Conservation (phyloP, 2,888 invertebrate genomes). For the Cheilosia grossa region DNA sequence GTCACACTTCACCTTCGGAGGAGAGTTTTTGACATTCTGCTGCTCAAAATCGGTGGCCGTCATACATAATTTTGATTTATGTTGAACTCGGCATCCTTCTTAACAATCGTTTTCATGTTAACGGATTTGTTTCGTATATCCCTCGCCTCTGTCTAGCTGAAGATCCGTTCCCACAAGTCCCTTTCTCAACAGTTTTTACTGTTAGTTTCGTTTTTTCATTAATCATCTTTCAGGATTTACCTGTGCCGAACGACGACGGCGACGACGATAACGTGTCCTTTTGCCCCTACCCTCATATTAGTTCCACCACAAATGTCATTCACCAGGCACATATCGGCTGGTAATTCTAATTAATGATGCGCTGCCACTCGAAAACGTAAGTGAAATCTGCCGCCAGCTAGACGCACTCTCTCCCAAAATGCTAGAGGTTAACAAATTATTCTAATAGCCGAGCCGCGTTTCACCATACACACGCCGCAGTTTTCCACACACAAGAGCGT, state of each 20-base stretch:
- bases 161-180: conserved; percentile 33
- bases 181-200: conserved; percentile 36
- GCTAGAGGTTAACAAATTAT: conserved; percentile 26
- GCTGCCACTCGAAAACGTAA: conserved; percentile 8
- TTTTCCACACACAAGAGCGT: not conserved
- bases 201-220: conserved; percentile 29
- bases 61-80: conserved; percentile 31
- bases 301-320: conserved; percentile 31
- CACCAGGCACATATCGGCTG: conserved; percentile 21
- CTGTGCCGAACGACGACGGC: conserved; percentile 24
- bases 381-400: conserved; percentile 38
- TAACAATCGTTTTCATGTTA: conserved; percentile 11
- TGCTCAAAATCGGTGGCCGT: not conserved
- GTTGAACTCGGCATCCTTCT: conserved; percentile 40
- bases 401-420: conserved; percentile 17
- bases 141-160: not conserved
- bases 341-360: conserved; percentile 69
- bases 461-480: not conserved
- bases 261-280: conserved; percentile 40
- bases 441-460: conserved; percentile 23
- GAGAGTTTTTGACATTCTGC: not conserved
- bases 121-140: conserved; percentile 38
- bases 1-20: not conserved
- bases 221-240: conserved; percentile 56
- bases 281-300: conserved; percentile 34